Percentiles rank a stretch among this genome's conserved stretches.
Conservation (phyloP, 2,113 vertebrate species). For the Neoarius graeffei region DNA sequence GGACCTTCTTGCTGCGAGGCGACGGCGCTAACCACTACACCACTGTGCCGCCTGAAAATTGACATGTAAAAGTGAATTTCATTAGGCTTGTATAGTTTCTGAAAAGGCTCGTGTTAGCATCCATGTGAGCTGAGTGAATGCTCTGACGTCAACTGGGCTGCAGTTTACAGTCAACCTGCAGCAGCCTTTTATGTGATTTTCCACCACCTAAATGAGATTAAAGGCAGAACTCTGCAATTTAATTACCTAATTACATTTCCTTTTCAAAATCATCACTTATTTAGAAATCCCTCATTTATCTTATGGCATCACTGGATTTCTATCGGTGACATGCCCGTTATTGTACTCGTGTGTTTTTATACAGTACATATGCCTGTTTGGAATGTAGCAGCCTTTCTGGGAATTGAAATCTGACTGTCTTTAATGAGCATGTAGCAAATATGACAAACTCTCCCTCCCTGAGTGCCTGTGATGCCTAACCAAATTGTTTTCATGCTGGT, state of each 20-base stretch:
- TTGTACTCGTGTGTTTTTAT: not conserved
- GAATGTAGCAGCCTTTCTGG: not conserved
- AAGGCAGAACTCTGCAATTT: not conserved
- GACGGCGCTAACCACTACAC: too few relatives aligned
- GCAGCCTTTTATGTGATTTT: constrained; percentile 3
- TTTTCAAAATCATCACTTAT: not conserved
- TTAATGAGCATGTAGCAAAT: constrained; percentile 30
- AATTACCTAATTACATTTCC: not conserved
- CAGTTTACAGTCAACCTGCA: not conserved
- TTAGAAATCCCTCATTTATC: not conserved
- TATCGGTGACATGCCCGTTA: not conserved
- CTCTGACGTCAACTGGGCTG: not conserved
- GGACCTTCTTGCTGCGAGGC: too few relatives aligned
- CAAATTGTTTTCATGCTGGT: constrained; percentile 14
- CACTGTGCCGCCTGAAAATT: too few relatives aligned
- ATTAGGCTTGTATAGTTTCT: not conserved
- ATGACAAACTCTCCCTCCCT: constrained; percentile 19
- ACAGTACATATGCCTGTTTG: not conserved
- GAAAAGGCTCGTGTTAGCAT: not conserved
- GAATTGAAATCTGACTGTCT: not conserved
- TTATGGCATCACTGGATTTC: not conserved
- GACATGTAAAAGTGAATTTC: not conserved
- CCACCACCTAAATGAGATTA: not conserved
- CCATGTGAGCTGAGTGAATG: not conserved
- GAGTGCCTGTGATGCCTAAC: constrained; percentile 13